Evolutionary conservation across 2,888 invertebrate species (phyloP), one percentile per base, ranked within the genome.

Genomic region (Lycia hirtaria): DNA sequence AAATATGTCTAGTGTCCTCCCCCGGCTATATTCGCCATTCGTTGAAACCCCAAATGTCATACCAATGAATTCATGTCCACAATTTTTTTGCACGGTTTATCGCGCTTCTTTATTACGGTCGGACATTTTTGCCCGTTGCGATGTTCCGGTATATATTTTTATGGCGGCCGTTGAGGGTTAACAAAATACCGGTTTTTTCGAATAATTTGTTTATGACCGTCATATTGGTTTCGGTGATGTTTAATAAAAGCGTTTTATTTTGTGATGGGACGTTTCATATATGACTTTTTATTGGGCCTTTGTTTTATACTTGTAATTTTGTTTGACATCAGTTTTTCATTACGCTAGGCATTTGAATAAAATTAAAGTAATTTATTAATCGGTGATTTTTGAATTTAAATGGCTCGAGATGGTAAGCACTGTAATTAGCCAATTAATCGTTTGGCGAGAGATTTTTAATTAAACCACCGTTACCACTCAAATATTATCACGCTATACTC

Each of bases 41-140:
- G 79, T 75, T 75, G 72, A 81, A 82, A 81, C 83, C 87, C 81
- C 87, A 81, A 90, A 92, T 88, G 91, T 89, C 90, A 91, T 91
- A 91, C 85, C 92, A 81, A 91, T 92, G 92, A 90, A 92, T 91
- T 92, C 92, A 92, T 90, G 90, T 80, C 78, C 72, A 79, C 80
- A 79, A 83, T 88, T 92, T 92, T 88, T 91, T 91, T 85, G 80
- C 79, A 72, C 85, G 79, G 77, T 91, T 91, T 92, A 92, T 91
- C 87, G 87, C 85, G 75, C 81, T 87, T 88, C 88, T 89, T 90
- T 91, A 91, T 90, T 88, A 83, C 87, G 90, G 89, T 87, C 78
- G 83, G 77, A 68, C 81, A 79, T 88, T 87, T 85, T 83, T 57
- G 58, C 50, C 63, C 70, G 73, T 69, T 72, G 71, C 68, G 67